Evolutionary conservation across 2,113 vertebrate genomes (phyloP).

Genomic region (Sylvietta virens): DNA sequence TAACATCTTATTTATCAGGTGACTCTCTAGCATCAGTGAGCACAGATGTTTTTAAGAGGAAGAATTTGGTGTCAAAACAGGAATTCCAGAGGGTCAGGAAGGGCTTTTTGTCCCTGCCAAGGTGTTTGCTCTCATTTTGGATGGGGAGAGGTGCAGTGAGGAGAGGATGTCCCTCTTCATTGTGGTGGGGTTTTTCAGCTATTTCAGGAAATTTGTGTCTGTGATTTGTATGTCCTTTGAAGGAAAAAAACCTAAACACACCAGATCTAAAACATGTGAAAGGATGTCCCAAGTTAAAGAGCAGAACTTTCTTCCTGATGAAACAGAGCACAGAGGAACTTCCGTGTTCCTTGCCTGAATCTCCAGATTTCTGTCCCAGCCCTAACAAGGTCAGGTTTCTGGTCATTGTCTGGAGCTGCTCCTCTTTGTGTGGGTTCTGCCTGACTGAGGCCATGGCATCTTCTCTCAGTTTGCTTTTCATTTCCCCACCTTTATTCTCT

Average conservation of each 20-base stretch:
- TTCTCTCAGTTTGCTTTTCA: not conserved
- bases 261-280: not conserved
- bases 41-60: not conserved
- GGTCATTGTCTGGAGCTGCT: not conserved
- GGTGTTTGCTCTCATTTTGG: not conserved
- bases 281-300: not conserved
- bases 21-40: not conserved
- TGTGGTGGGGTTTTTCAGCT: not conserved
- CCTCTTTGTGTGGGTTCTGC: not conserved
- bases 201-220: not conserved
- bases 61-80: not conserved
- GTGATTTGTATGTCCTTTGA: not conserved
- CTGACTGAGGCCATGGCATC: not conserved
- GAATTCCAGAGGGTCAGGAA: not conserved
- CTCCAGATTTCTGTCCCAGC: not conserved
- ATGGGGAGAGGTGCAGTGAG: not conserved
- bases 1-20: not conserved
- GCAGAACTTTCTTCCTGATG: not conserved
- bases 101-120: not conserved
- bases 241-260: not conserved
- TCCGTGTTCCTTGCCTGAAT: rapidly evolving
- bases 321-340: not conserved
- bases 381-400: not conserved
- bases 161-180: not conserved
- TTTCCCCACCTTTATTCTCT: not conserved